Evolutionary conservation across 2,113 vertebrate genomes (phyloP).

Genomic region (Alectura lathami): DNA sequence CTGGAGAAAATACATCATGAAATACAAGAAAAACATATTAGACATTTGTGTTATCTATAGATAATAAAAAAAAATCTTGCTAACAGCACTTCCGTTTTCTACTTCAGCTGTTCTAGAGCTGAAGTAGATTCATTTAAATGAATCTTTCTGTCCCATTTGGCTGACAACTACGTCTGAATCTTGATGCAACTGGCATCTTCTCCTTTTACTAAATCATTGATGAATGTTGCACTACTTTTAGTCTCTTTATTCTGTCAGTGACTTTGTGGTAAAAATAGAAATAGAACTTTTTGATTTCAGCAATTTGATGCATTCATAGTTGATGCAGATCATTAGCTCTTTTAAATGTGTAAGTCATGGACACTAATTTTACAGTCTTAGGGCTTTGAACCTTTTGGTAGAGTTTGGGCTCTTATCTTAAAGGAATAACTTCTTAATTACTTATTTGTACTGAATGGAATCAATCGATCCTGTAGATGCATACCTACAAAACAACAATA

Average conservation of each 20-base stretch:
- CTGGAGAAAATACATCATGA: not conserved
- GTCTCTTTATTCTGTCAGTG: conserved; percentile 62
- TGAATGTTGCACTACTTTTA: conserved; percentile 65
- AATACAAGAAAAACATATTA: not conserved
- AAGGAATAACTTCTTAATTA: conserved; percentile 37
- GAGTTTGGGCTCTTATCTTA: not conserved
- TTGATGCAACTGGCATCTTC: conserved; percentile 18
- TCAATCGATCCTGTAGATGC: conserved; percentile 14
- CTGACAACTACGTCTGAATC: not conserved
- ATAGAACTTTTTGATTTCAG: conserved; percentile 63
- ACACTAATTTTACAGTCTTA: conserved; percentile 23
- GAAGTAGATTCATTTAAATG: conserved; percentile 8
- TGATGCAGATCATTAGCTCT: conserved; percentile 59
- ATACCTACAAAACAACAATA: not conserved
- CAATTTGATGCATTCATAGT: conserved; percentile 31
- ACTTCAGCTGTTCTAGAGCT: not conserved
- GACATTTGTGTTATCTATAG: not conserved
- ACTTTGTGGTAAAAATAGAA: conserved; percentile 73
- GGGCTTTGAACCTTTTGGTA: conserved; percentile 40
- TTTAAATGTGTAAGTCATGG: conserved; percentile 45
- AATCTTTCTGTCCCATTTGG: conserved; percentile 32
- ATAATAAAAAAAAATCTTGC: not conserved
- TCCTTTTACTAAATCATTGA: conserved; percentile 59
- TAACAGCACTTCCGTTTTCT: not conserved
- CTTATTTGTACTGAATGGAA: conserved; percentile 15